Evolutionary conservation across 2,113 vertebrate species (phyloP).

Genomic region (Triplophysa rosa): DNA sequence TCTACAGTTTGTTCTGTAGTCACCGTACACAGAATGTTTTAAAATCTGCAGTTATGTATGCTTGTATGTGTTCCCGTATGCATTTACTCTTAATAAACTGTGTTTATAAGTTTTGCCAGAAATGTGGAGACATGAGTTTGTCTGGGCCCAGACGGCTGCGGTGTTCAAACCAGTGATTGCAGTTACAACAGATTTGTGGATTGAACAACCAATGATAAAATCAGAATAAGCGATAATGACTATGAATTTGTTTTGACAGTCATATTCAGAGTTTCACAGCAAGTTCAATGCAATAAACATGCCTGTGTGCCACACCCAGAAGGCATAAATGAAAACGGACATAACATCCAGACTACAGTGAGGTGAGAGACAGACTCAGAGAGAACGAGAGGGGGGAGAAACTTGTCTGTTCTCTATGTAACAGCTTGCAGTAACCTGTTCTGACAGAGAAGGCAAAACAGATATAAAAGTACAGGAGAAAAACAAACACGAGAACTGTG

Average conservation of each 20-base stretch:
- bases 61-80: background rate
- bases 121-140: background rate
- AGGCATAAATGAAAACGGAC: background rate
- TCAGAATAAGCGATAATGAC: too few relatives aligned
- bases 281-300: background rate
- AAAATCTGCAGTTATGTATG: background rate
- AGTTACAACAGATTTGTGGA: background rate
- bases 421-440: background rate
- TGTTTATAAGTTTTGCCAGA: background rate
- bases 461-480: background rate
- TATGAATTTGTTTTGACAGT: background rate
- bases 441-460: background rate
- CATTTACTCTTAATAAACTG: background rate
- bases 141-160: background rate
- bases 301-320: constrained; percentile 6
- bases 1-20: background rate
- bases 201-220: background rate
- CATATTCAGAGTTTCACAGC: background rate
- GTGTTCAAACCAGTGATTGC: constrained; percentile 1
- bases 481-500: background rate
- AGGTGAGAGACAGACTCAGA: constrained; percentile 2
- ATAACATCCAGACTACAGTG: background rate
- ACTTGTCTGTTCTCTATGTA: background rate
- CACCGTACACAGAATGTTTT: background rate
- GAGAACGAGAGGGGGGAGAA: background rate